Evolutionary conservation across 2,888 invertebrate genomes (phyloP).

Genomic region (Cyclophora albipunctata): DNA sequence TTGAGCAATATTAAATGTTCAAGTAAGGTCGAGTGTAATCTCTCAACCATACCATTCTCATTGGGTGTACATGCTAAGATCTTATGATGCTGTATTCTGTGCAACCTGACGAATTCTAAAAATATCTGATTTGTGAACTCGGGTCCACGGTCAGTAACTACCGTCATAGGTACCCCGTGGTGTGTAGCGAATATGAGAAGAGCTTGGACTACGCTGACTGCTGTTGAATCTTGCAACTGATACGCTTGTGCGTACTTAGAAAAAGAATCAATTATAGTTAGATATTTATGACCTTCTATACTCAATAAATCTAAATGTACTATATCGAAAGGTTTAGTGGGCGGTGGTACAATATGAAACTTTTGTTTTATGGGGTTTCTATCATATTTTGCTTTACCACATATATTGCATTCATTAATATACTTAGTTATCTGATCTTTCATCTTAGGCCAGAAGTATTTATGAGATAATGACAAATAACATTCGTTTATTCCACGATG

Average conservation of each 20-base stretch:
- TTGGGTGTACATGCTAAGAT: constrained; percentile 10
- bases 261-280: constrained; percentile 16
- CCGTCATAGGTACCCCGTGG: constrained; percentile 15
- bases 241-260: constrained; percentile 19
- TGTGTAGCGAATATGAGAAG: constrained; percentile 13
- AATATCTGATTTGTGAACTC: too few relatives aligned
- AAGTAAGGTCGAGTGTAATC: constrained; percentile 7
- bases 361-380: constrained; percentile 11
- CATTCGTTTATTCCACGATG: constrained; percentile 22
- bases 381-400: constrained; percentile 22
- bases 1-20: constrained; percentile 2
- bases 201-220: constrained; percentile 14
- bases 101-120: constrained; percentile 9
- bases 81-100: constrained; percentile 14
- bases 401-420: constrained; percentile 7
- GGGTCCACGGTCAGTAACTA: constrained; percentile 17
- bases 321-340: constrained; percentile 16
- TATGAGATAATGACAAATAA: constrained; percentile 15
- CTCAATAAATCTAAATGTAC: constrained; percentile 17
- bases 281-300: constrained; percentile 11
- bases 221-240: constrained; percentile 12
- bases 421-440: constrained; percentile 10
- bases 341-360: constrained; percentile 1
- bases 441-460: constrained; percentile 25
- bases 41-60: constrained; percentile 12